Base-by-base conservation (phyloP, 2,888 invertebrate species). In the Oxycera nigricornis region DNA sequence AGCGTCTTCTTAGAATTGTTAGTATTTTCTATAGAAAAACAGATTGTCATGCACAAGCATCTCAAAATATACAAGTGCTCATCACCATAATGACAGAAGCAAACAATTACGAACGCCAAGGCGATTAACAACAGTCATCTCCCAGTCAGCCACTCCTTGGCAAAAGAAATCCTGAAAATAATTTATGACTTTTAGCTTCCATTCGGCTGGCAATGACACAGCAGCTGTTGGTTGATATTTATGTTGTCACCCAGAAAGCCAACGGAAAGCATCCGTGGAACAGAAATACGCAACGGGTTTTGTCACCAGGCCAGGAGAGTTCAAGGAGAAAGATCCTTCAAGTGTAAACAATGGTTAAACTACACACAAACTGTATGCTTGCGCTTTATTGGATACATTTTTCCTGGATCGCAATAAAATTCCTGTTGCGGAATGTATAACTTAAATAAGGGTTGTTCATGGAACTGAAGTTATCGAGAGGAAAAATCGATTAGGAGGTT, bases 381-480 rank as follows among this genome's bases (percentile, higher is more conserved):
- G 28, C 61, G 30, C 30, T 61, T 61, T 61, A 61, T 61, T 61
- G 61, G 61, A 30, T 4, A 30, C 61, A 61, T 61, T 61, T 61
- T 20, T n/a, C 20, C 9, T 57, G 22, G 11, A 7, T n/a, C 6
- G 50, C 61, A 30, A 30, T 61, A n/a, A 28, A 61, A 61, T 61
- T 61, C 61, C 61, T 61, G 17, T 57, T 57, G 14, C 20, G 24
- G 22, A 22, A 57, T 14, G 20, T n/a, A n/a, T n/a, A n/a, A n/a
- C n/a, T n/a, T n/a, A n/a, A n/a, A n/a, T n/a, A n/a, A n/a, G n/a
- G n/a, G n/a, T n/a, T n/a, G n/a, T n/a, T n/a, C n/a, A n/a, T n/a
- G n/a, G n/a, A n/a, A n/a, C n/a, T n/a, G n/a, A n/a, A n/a, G n/a
- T n/a, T n/a, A n/a, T n/a, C n/a, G n/a, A n/a, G n/a, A n/a, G n/a